These are phyloP conservation scores for Acrocephalus kingi DNA, from an alignment of 2,113 vertebrate genomes.

Conservation along the genomic window DNA sequence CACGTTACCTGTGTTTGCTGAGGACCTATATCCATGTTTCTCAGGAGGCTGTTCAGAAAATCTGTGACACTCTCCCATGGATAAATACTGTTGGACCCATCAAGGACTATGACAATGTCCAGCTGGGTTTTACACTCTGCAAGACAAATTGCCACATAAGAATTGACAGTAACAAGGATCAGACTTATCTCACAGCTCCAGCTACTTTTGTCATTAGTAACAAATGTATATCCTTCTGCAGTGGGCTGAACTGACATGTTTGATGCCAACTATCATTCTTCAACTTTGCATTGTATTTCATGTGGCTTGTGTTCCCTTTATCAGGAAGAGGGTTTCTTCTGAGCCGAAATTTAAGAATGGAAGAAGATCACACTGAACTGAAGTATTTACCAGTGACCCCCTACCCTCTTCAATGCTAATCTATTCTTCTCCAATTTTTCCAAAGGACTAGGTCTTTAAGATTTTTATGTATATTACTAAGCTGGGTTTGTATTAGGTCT, in stretches of 20 bases:
- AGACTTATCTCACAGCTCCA: neutral
- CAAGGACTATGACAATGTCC: conserved; percentile 93
- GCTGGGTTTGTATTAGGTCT: neutral
- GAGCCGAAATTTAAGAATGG: neutral
- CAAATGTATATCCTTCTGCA: neutral
- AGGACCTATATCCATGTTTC: conserved; percentile 86
- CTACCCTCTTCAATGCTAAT: neutral
- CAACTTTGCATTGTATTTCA: neutral
- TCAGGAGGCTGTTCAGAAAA: conserved; percentile 85
- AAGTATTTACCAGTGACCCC: neutral
- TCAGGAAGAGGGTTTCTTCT: neutral
- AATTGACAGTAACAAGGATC: neutral
- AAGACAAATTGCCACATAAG: conserved; percentile 38
- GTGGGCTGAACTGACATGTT: neutral
- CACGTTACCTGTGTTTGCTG: conserved; percentile 85
- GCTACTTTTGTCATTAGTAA: neutral
- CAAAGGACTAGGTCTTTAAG: neutral
- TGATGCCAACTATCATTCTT: neutral
- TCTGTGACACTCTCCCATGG: conserved; percentile 87
- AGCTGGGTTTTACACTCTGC: conserved; percentile 87
- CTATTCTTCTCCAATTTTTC: neutral
- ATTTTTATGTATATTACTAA: neutral
- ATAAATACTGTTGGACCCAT: conserved; percentile 97
- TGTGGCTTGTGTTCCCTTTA: neutral
- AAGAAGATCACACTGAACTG: neutral